Evolutionary conservation across 92 coral and sea anemone genomes (phyloP).

Genomic region (Parazoanthus darwini): DNA sequence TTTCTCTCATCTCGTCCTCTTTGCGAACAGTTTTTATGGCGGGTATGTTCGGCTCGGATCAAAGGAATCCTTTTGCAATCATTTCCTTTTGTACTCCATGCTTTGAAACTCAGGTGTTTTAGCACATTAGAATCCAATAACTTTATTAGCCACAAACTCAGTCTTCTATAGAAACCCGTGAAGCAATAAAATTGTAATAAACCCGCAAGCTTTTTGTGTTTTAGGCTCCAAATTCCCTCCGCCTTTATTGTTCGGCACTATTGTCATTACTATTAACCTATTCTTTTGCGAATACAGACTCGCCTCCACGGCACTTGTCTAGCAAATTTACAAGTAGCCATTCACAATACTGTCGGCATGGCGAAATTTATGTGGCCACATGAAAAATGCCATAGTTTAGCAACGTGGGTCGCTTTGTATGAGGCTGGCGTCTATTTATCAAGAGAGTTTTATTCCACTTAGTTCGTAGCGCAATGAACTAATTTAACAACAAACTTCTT

Average conservation of each 20-base stretch:
- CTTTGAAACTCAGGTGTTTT: slow-evolving; percentile 30
- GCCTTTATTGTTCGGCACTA: slow-evolving; percentile 34
- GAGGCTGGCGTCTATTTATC: slow-evolving; percentile 34
- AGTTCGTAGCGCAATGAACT: slow-evolving; percentile 53
- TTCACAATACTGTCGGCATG: slow-evolving; percentile 38
- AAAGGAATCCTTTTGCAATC: slow-evolving; percentile 27
- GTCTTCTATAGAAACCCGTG: slow-evolving; percentile 54
- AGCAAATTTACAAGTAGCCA: neutral
- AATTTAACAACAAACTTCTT: slow-evolving; percentile 36
- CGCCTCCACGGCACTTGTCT: neutral
- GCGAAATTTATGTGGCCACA: slow-evolving; percentile 16
- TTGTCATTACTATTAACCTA: slow-evolving; percentile 33
- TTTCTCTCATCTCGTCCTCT: neutral
- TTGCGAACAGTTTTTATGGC: neutral
- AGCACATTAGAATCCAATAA: slow-evolving; percentile 51
- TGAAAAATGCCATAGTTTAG: slow-evolving; percentile 23
- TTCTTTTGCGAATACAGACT: neutral
- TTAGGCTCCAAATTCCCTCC: slow-evolving; percentile 26
- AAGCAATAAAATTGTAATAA: slow-evolving; percentile 68
- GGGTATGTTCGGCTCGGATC: slow-evolving; percentile 1
- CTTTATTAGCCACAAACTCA: slow-evolving; percentile 43
- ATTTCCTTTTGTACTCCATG: slow-evolving; percentile 15
- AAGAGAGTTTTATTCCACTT: slow-evolving; percentile 35
- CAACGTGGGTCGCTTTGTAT: slow-evolving; percentile 16
- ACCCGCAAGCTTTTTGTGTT: slow-evolving; percentile 48